Conservation (phyloP, 1,140 invertebrate species). For the Platorchestia sp. region DNA sequence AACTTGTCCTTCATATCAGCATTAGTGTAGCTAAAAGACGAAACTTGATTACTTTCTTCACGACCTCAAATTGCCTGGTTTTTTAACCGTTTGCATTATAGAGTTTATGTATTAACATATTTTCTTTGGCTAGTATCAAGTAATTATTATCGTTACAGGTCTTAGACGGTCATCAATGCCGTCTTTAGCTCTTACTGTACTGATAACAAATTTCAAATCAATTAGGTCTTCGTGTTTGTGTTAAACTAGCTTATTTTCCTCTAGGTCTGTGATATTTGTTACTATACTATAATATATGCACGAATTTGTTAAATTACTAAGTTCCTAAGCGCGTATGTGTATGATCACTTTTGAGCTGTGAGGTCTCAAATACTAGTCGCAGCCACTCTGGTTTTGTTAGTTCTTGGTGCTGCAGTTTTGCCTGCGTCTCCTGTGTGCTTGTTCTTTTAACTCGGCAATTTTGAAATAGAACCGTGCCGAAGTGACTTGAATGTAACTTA, state of each 20-base stretch:
- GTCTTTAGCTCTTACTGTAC: neutral
- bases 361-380: constrained; percentile 30
- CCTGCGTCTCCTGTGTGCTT: neutral
- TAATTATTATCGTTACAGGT: neutral
- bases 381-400: neutral
- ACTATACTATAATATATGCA: constrained; percentile 38
- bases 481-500: neutral
- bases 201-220: neutral
- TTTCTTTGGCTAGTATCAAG: neutral
- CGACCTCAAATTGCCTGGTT: neutral
- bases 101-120: neutral
- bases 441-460: neutral
- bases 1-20: neutral
- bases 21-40: no score
- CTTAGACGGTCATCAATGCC: neutral
- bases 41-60: neutral
- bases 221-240: constrained; percentile 16
- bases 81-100: neutral
- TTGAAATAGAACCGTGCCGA: neutral
- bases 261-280: constrained; percentile 55
- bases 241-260: constrained; percentile 5
- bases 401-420: neutral
- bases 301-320: constrained; percentile 14
- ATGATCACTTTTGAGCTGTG: neutral
- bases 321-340: neutral